phyloP scores from a whole-genome alignment of 2,113 vertebrate species.

The Pontoporia blainvillei region DNA sequence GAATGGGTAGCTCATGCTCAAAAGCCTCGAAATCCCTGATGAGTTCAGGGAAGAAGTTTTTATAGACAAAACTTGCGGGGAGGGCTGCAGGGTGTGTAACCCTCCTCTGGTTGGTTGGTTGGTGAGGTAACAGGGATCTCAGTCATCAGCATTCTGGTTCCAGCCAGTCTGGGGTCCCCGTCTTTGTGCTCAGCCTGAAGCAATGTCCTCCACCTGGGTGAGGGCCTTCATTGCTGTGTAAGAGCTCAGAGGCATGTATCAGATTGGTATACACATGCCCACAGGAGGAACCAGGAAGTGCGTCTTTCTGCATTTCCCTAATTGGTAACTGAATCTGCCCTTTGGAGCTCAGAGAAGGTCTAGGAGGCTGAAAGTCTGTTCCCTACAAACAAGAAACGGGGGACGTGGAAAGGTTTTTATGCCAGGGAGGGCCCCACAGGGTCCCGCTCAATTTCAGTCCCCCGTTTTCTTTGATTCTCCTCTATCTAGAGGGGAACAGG shows the following conservation, averaged over 20 bases:
- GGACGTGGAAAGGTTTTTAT: too few species aligned
- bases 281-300: neutral
- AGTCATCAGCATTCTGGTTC: too few species aligned
- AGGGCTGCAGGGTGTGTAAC: neutral
- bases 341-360: neutral
- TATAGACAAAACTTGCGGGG: neutral
- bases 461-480: neutral
- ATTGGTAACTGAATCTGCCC: neutral
- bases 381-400: neutral
- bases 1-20: neutral
- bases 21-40: neutral
- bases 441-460: neutral
- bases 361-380: neutral
- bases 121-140: neutral
- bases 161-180: neutral
- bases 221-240: neutral
- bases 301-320: neutral
- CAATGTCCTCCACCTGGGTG: rapidly evolving
- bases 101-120: neutral
- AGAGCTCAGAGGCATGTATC: neutral
- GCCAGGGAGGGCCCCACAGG: neutral
- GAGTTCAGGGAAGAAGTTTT: neutral
- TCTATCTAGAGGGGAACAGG: neutral
- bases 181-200: neutral
- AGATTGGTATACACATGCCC: rapidly evolving